Evolutionary conservation across 2,797 vertebrate genomes (phyloP), one percentile per base, ranked within the genome.

Genomic region (Aselliscus stoliczkanus): DNA sequence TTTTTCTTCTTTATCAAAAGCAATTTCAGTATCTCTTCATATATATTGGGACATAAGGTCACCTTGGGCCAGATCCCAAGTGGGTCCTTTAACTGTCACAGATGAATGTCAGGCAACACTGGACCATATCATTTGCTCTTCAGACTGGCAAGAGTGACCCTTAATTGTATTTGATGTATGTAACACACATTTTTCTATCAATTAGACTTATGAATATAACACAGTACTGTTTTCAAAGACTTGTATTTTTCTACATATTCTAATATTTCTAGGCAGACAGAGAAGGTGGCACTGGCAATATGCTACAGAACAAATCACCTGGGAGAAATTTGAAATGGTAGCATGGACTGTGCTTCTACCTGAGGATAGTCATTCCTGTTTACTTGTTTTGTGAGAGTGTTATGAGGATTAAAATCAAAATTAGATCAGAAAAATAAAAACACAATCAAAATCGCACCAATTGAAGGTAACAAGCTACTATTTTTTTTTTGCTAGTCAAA

Each of bases 351-450:
- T 58, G 6, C n/a, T 77, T 92, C 44, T 86, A n/a, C 47, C 37
- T 77, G 4, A 50, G 25, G 52, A 37, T 1, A 64, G 27, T 34
- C 62, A 69, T 17, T 81, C 73, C 83, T 65, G 15, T 37, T 64
- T 69, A 81, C 27, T 62, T 82, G 50, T 5, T 92, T 79, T 56
- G 23, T 7, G 11, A 7, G 7, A 27, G 64, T 50, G 0, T 79
- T 77, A 56, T 1, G 4, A 62, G 18, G 29, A 85, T 69, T 73
- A 52, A 94, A 95, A 92, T 79, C 67, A 91, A 96, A 96, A 86
- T 9, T 37, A 96, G 8, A 89, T 73, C 52, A 47, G 15, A 80
- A 82, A 94, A 79, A 58, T 11, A 47, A 94, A 94, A 84, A 4
- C 34, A 67, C 7, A 2, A 58, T 75, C 50, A 34, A 82, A 60